Evolutionary conservation across 2,113 vertebrate genomes (phyloP).

Genomic region (Ptilorrhoa leucosticta): DNA sequence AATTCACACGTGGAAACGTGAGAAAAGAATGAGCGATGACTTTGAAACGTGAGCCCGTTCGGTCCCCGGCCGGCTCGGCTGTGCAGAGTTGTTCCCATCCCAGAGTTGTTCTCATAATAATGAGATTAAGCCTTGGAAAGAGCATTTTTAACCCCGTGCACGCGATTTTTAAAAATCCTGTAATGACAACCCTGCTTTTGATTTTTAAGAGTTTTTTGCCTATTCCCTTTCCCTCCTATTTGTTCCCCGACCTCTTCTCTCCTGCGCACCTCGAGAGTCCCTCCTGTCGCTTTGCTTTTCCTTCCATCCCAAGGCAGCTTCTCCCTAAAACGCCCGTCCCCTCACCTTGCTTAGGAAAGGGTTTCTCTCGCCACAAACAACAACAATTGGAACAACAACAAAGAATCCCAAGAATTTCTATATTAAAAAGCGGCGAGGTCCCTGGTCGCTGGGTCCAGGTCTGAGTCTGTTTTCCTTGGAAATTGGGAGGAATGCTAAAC

Average conservation of each 20-base stretch:
- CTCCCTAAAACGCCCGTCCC: neutral
- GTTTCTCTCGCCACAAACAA: neutral
- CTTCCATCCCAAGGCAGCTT: neutral
- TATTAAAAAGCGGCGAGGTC: constrained; percentile 46
- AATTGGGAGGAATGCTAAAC: constrained; percentile 77
- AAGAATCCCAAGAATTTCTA: constrained; percentile 45
- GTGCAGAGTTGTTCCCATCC: neutral
- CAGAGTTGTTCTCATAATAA: neutral
- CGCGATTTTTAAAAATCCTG: neutral
- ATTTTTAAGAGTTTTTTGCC: neutral
- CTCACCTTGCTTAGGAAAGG: neutral
- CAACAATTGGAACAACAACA: neutral
- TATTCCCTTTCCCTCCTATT: neutral
- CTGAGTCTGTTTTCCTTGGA: constrained; percentile 76
- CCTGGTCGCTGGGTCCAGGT: neutral
- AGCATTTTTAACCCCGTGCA: neutral
- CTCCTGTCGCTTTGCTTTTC: neutral
- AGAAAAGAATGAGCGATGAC: constrained; percentile 22
- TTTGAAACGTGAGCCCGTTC: constrained; percentile 33
- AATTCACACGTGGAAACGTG: constrained; percentile 40
- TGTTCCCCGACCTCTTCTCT: neutral
- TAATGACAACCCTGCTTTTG: neutral
- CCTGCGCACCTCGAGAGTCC: neutral
- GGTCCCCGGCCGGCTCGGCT: neutral
- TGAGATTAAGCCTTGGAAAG: neutral